These are phyloP conservation scores for Perodicticus potto DNA, from an alignment of 2,797 vertebrate genomes.

Conservation along the genomic window DNA sequence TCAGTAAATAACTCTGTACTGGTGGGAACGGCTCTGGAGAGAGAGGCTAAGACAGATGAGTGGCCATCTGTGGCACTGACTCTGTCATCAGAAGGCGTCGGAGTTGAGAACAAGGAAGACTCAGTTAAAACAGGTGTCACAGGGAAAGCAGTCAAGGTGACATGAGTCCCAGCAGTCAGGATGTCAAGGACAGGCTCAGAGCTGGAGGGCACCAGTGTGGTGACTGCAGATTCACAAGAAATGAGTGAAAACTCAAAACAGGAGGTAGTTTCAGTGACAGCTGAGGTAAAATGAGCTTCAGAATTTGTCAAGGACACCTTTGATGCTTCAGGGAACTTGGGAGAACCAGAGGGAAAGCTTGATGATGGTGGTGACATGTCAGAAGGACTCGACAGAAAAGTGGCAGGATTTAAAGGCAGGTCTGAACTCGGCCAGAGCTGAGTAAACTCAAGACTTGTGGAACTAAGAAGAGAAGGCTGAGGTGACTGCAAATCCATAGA, in stretches of 20 bases:
- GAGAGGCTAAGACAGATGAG: conserved; percentile 66
- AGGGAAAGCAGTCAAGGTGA: conserved; percentile 62
- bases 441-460: conserved; percentile 8
- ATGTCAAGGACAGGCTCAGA: conserved; percentile 75
- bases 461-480: conserved; percentile 39
- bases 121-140: conserved; percentile 69
- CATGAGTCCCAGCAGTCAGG: conserved; percentile 65
- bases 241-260: conserved; percentile 80
- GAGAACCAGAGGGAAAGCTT: conserved; percentile 77
- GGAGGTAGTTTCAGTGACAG: conserved; percentile 87
- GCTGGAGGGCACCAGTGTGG: conserved; percentile 80
- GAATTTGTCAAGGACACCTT: conserved; percentile 82
- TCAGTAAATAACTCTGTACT: neutral
- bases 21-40: neutral
- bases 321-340: conserved; percentile 86
- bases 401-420: conserved; percentile 45
- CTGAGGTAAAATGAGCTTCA: conserved; percentile 87
- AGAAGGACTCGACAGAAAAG: conserved; percentile 61
- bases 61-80: conserved; percentile 66
- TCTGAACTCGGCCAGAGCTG: conserved; percentile 77
- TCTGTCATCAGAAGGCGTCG: conserved; percentile 25
- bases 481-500: conserved; percentile 62
- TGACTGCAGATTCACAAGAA: conserved; percentile 27
- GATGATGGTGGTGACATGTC: conserved; percentile 34
- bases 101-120: conserved; percentile 75